Evolutionary conservation across 2,888 invertebrate species (phyloP).

Genomic region (Myopa testacea): DNA sequence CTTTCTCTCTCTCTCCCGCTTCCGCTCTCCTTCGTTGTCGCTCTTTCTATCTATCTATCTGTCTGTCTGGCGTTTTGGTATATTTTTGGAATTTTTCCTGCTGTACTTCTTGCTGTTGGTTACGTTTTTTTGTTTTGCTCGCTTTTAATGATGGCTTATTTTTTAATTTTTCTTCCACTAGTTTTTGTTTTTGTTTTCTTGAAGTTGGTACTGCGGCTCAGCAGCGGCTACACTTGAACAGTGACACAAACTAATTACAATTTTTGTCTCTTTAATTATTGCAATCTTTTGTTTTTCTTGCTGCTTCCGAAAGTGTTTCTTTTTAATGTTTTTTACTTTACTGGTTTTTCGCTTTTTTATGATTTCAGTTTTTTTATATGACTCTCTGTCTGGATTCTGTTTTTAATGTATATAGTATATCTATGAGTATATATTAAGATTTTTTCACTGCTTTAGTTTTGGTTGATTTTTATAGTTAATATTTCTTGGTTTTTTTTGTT

Average conservation of each 20-base stretch:
- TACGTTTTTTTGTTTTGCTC: slow-evolving; percentile 8
- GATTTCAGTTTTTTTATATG: too few species aligned
- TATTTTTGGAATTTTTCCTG: slow-evolving; percentile 46
- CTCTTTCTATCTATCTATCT: background rate
- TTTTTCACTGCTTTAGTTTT: too few species aligned
- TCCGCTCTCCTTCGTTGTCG: background rate
- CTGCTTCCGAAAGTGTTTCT: background rate
- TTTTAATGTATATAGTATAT: too few species aligned
- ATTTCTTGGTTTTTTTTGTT: slow-evolving; percentile 21
- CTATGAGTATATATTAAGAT: too few species aligned
- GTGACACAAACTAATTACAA: slow-evolving; percentile 25
- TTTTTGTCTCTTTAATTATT: slow-evolving; percentile 6
- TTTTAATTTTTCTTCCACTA: slow-evolving; percentile 28
- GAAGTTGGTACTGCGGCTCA: background rate
- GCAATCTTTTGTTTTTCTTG: background rate
- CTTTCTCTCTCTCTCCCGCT: slow-evolving; percentile 7
- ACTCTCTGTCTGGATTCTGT: too few species aligned
- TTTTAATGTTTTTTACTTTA: too few species aligned
- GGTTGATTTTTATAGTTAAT: background rate
- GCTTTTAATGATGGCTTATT: slow-evolving; percentile 14
- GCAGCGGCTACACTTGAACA: slow-evolving; percentile 9
- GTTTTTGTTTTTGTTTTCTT: slow-evolving; percentile 1
- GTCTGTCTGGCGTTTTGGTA: slow-evolving; percentile 39
- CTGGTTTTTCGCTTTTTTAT: too few species aligned
- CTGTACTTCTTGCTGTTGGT: slow-evolving; percentile 38